A percentile compares a stretch with the other conserved stretches of the same genome.
Conservation (phyloP, 2,888 invertebrate species). For the Parnassius apollo region DNA sequence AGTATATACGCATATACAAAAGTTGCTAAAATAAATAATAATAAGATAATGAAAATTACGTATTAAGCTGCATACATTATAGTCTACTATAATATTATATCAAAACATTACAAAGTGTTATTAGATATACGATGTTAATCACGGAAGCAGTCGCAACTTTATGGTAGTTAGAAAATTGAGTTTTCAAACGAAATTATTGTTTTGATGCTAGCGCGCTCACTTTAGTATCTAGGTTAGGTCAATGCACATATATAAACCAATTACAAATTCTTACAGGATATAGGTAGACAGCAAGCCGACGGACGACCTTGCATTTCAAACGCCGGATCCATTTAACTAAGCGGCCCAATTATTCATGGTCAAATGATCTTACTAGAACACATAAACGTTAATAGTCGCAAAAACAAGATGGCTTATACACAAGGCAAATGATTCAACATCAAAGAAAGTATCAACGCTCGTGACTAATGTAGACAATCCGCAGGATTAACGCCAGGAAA, state of each 20-base stretch:
- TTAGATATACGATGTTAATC: too few species aligned
- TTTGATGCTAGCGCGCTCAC: slow-evolving; percentile 3
- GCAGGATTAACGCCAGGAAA: slow-evolving; percentile 70
- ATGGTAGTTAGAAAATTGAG: neutral
- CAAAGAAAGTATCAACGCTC: slow-evolving; percentile 42
- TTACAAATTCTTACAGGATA: slow-evolving; percentile 35
- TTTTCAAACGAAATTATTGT: neutral
- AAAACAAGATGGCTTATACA: slow-evolving; percentile 27
- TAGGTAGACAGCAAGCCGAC: slow-evolving; percentile 31
- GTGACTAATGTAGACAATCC: slow-evolving; percentile 63
- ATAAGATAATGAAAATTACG: too few species aligned
- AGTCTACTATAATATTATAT: too few species aligned
- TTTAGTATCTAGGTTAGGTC: slow-evolving; percentile 14
- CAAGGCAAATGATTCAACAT: slow-evolving; percentile 30
- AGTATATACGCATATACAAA: too few species aligned
- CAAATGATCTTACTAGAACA: slow-evolving; percentile 35
- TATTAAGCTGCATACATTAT: too few species aligned
- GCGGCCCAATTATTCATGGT: slow-evolving; percentile 48
- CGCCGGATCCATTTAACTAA: slow-evolving; percentile 48
- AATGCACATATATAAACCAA: slow-evolving; percentile 8
- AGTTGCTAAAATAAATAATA: too few species aligned
- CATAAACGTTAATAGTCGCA: slow-evolving; percentile 28
- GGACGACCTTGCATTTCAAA: slow-evolving; percentile 60
- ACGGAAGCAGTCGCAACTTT: neutral
- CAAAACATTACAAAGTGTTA: too few species aligned